Evolutionary conservation across 2,113 vertebrate genomes (phyloP).

Genomic region (Osmerus eperlanus): DNA sequence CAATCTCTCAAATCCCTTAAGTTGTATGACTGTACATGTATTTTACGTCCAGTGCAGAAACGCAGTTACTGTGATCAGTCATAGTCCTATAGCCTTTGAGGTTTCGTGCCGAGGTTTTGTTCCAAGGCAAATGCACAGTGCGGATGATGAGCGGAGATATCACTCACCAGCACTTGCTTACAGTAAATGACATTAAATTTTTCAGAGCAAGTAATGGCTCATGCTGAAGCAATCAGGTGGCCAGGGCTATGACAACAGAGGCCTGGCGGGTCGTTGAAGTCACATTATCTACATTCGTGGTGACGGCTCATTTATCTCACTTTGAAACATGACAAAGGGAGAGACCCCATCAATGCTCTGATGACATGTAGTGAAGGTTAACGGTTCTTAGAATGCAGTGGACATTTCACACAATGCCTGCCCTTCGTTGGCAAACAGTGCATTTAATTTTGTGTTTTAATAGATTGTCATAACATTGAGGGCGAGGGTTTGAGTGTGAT

Average conservation of each 20-base stretch:
- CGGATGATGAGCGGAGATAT: background rate
- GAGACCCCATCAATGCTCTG: constrained; percentile 45
- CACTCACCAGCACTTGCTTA: constrained; percentile 6
- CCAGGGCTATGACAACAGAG: constrained; percentile 38
- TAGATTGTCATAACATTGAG: constrained; percentile 55
- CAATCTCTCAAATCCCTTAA: background rate
- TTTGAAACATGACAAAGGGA: constrained; percentile 53
- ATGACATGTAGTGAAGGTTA: constrained; percentile 57
- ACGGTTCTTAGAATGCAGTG: constrained; percentile 51
- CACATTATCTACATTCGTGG: constrained; percentile 60
- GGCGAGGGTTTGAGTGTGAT: constrained; percentile 36
- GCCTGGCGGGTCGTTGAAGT: constrained; percentile 49
- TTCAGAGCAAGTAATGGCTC: constrained; percentile 34
- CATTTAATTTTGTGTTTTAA: constrained; percentile 58
- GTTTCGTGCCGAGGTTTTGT: no score
- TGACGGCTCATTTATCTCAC: constrained; percentile 66
- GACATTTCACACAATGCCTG: constrained; percentile 30
- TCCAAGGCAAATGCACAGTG: background rate
- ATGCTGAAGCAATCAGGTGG: constrained; percentile 45
- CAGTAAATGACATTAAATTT: constrained; percentile 26
- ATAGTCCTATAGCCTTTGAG: no score
- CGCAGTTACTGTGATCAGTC: no score
- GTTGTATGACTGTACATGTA: background rate
- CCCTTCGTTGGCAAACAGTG: constrained; percentile 40
- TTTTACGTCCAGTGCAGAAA: no score